phyloP scores from a whole-genome alignment of 1,140 invertebrate species.

The Rhagoletis pomonella region DNA sequence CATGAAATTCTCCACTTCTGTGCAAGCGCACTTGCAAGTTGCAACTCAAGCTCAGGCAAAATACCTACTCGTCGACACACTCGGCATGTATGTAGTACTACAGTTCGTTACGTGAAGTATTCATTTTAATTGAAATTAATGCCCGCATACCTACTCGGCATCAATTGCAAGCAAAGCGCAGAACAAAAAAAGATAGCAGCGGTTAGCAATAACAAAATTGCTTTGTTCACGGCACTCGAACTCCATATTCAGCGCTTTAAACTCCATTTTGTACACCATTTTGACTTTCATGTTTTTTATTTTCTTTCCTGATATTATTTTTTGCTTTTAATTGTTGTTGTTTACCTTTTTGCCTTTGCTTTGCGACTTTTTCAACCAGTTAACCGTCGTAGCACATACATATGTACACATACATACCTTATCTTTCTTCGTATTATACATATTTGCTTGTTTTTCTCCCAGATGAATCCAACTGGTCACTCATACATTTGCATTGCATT shows the following conservation, averaged over 20 bases:
- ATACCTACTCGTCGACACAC: neutral
- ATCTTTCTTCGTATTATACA: neutral
- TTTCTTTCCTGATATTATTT: neutral
- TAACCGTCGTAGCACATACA: neutral
- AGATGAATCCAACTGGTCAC: neutral
- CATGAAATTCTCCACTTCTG: too few relatives aligned
- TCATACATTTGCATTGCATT: slow-evolving; percentile 1
- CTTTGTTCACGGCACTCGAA: neutral
- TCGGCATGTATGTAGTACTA: neutral
- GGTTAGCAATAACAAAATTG: neutral
- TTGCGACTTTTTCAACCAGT: neutral
- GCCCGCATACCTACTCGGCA: slow-evolving; percentile 22
- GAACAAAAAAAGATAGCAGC: neutral
- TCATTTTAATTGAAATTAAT: slow-evolving; percentile 42
- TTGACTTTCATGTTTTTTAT: slow-evolving; percentile 34
- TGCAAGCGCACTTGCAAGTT: neutral
- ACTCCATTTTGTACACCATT: slow-evolving; percentile 54
- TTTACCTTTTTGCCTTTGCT: neutral
- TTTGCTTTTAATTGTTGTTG: neutral
- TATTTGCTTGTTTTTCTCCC: neutral
- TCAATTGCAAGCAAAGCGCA: neutral
- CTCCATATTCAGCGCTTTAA: slow-evolving; percentile 37
- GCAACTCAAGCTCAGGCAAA: neutral
- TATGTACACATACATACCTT: neutral
- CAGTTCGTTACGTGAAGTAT: slow-evolving; percentile 43